A percentile compares a stretch with the other conserved stretches of the same genome.
phyloP scores from a whole-genome alignment of 1,140 invertebrate species.

The Micrasema minimum region DNA sequence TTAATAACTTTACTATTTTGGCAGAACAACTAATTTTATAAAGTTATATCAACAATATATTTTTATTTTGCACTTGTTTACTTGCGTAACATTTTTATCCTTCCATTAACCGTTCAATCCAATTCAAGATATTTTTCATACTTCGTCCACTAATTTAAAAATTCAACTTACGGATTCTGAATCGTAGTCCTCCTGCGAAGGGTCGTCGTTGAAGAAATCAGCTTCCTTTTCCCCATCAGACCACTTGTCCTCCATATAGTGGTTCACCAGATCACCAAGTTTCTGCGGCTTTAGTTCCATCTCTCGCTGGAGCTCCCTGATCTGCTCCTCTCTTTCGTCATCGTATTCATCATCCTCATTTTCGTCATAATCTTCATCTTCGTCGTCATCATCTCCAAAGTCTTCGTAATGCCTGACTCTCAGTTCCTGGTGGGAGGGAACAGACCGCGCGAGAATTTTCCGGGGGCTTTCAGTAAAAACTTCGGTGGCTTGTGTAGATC shows the following conservation, averaged over 20 bases:
- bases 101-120: too few relatives aligned
- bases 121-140: too few relatives aligned
- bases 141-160: too few relatives aligned
- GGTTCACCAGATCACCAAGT: conserved; percentile 13
- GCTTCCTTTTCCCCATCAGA: conserved; percentile 5
- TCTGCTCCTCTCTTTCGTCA: conserved; percentile 25
- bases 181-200: conserved; percentile 36
- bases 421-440: neutral
- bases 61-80: too few relatives aligned
- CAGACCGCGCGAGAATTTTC: conserved; percentile 16
- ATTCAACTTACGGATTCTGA: conserved; percentile 39
- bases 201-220: conserved; percentile 25
- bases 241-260: conserved; percentile 25
- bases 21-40: too few relatives aligned
- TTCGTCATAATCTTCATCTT: conserved; percentile 10
- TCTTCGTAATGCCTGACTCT: conserved; percentile 28
- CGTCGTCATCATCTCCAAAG: conserved; percentile 25
- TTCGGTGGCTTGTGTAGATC: neutral
- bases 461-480: conserved; percentile 1
- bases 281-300: conserved; percentile 16
- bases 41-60: too few relatives aligned
- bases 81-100: too few relatives aligned
- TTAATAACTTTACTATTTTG: too few relatives aligned
- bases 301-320: neutral
- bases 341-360: conserved; percentile 28